Evolutionary conservation across 2,113 vertebrate genomes (phyloP).

Genomic region (Prietella phreatophila): DNA sequence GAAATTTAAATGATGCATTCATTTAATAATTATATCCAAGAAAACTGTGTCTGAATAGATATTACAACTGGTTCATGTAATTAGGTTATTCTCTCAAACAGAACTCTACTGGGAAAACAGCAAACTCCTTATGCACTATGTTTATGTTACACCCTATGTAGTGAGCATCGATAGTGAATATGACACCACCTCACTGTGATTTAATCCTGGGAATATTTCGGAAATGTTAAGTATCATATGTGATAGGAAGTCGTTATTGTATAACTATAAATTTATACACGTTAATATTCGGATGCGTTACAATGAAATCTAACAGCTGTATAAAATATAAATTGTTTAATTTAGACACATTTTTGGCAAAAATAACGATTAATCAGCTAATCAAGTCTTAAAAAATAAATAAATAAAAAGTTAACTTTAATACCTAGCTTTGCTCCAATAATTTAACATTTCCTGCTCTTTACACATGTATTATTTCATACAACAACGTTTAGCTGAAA

Average conservation of each 20-base stretch:
- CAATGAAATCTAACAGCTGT: background rate
- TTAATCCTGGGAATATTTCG: background rate
- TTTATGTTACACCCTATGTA: background rate
- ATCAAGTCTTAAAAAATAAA: background rate
- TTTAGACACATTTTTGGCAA: background rate
- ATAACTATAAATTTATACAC: background rate
- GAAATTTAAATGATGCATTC: too few relatives aligned
- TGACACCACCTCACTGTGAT: background rate
- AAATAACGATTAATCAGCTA: background rate
- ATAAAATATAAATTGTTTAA: background rate
- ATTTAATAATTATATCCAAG: too few relatives aligned
- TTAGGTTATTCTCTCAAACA: background rate
- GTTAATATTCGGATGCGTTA: background rate
- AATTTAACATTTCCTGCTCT: background rate
- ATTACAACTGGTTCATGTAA: background rate
- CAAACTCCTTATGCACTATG: background rate
- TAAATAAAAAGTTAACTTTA: too few relatives aligned
- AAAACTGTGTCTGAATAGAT: too few relatives aligned
- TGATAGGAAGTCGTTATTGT: background rate
- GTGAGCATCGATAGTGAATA: background rate
- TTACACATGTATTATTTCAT: background rate
- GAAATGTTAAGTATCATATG: background rate
- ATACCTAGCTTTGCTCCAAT: background rate
- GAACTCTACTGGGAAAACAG: background rate
- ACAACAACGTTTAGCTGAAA: background rate